A percentile compares a stretch with the other conserved stretches of the same genome.
Conservation (phyloP, 2,888 invertebrate genomes). For the Folsomia manolachei region DNA sequence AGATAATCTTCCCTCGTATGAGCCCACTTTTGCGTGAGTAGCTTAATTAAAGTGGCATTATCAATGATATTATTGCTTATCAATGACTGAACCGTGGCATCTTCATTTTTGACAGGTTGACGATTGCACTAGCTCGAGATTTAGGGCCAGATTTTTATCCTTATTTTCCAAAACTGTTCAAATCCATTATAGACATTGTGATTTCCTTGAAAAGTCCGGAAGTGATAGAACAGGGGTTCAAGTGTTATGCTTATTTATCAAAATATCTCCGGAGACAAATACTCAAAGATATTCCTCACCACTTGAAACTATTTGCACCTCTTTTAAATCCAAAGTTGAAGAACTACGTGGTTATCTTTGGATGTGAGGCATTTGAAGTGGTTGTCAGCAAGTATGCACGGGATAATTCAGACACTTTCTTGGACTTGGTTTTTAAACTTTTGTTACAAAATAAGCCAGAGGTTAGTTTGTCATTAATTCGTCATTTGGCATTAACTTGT, state of each 20-base stretch:
- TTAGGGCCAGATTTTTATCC: slow-evolving; percentile 82
- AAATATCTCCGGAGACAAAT: slow-evolving; percentile 82
- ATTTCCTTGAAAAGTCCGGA: slow-evolving; percentile 73
- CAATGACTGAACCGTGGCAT: too few species aligned
- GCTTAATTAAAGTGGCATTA: background rate
- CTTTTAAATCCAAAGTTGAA: slow-evolving; percentile 42
- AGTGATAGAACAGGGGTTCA: slow-evolving; percentile 78
- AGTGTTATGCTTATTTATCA: slow-evolving; percentile 83
- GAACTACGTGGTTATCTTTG: slow-evolving; percentile 84
- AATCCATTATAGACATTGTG: slow-evolving; percentile 67
- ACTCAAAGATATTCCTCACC: slow-evolving; percentile 73
- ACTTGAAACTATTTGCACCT: slow-evolving; percentile 56
- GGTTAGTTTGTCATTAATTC: too few species aligned
- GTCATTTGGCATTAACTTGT: background rate
- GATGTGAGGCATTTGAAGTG: slow-evolving; percentile 94
- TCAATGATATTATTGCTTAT: background rate
- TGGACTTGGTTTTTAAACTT: slow-evolving; percentile 31
- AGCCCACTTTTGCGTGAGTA: slow-evolving; percentile 42
- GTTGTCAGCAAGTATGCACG: slow-evolving; percentile 84
- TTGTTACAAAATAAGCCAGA: slow-evolving; percentile 36
- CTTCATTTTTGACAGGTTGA: slow-evolving; percentile 62
- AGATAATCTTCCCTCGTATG: slow-evolving; percentile 33
- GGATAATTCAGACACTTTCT: slow-evolving; percentile 57
- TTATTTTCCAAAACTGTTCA: slow-evolving; percentile 74
- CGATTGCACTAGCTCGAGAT: slow-evolving; percentile 82